phyloP scores from a whole-genome alignment of 1,140 invertebrate genomes.

The Drosophila lacteicornis region DNA sequence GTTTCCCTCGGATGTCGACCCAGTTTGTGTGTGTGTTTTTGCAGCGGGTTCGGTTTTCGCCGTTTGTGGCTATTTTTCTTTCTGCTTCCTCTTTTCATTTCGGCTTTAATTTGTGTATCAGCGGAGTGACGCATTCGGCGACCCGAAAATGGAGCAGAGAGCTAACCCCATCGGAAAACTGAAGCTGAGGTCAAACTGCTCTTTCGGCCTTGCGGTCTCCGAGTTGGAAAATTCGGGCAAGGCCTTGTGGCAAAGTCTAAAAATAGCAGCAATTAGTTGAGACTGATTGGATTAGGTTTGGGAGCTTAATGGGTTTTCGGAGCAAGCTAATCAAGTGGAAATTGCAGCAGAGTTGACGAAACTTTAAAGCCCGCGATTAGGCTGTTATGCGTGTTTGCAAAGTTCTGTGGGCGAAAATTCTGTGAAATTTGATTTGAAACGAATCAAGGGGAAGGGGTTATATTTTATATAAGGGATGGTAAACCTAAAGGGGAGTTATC shows the following conservation, averaged over 20 bases:
- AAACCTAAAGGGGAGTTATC: background rate
- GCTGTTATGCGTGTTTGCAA: background rate
- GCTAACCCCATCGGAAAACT: conserved; percentile 3
- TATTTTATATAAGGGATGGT: background rate
- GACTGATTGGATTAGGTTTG: conserved; percentile 25
- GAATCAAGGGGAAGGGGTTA: background rate
- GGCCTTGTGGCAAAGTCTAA: conserved; percentile 38
- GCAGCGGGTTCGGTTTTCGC: conserved; percentile 56
- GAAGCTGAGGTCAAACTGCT: conserved; percentile 44
- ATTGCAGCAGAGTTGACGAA: background rate
- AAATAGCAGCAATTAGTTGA: conserved; percentile 53
- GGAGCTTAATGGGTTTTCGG: conserved; percentile 19
- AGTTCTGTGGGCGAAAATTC: background rate
- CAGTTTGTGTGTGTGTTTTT: conserved; percentile 49
- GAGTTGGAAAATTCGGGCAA: conserved; percentile 34
- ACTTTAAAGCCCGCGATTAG: conserved; percentile 8
- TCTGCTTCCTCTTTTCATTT: conserved; percentile 11
- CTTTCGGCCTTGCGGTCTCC: conserved; percentile 38
- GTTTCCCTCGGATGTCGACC: conserved; percentile 61
- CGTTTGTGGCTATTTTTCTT: conserved; percentile 30
- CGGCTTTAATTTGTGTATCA: conserved; percentile 48
- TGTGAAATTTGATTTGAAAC: conserved; percentile 23
- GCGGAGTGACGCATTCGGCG: conserved; percentile 65
- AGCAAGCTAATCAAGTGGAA: conserved; percentile 18
- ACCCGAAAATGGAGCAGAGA: conserved; percentile 51